phyloP scores from a whole-genome alignment of 2,888 invertebrate species.

The Dicyrtoma fusca region DNA sequence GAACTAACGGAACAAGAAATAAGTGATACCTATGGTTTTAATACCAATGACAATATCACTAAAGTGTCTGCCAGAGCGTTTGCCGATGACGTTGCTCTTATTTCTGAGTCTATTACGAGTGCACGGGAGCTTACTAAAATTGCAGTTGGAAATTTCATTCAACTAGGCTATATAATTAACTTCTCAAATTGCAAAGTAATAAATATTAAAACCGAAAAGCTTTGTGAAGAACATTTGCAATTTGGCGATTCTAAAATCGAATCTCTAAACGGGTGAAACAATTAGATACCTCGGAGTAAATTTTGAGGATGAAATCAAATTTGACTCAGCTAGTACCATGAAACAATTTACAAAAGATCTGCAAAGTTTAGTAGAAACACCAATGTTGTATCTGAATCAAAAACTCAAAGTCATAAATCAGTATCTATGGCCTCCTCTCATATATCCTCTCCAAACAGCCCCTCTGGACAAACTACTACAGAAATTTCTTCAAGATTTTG shows the following conservation, averaged over 20 bases:
- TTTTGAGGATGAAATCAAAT: constrained; percentile 31
- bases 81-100: constrained; percentile 25
- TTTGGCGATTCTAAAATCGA: neutral
- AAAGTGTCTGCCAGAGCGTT: constrained; percentile 16
- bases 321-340: constrained; percentile 19
- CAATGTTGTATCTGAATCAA: constrained; percentile 28
- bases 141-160: too few relatives aligned
- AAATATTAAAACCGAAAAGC: neutral
- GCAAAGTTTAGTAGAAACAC: constrained; percentile 4
- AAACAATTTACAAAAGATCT: neutral
- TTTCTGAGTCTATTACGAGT: neutral
- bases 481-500: constrained; percentile 8
- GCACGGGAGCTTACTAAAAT: too few relatives aligned
- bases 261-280: constrained; percentile 16
- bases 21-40: constrained; percentile 13
- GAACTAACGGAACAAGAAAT: constrained; percentile 22
- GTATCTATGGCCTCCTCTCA: constrained; percentile 37
- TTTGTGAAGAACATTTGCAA: neutral
- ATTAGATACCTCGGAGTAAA: constrained; percentile 39
- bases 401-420: constrained; percentile 21
- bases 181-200: too few relatives aligned
- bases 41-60: neutral
- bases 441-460: constrained; percentile 31
- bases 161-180: too few relatives aligned
- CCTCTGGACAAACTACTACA: constrained; percentile 12